Evolutionary conservation across 2,888 invertebrate genomes (phyloP).

Genomic region (Conistra vaccinii): DNA sequence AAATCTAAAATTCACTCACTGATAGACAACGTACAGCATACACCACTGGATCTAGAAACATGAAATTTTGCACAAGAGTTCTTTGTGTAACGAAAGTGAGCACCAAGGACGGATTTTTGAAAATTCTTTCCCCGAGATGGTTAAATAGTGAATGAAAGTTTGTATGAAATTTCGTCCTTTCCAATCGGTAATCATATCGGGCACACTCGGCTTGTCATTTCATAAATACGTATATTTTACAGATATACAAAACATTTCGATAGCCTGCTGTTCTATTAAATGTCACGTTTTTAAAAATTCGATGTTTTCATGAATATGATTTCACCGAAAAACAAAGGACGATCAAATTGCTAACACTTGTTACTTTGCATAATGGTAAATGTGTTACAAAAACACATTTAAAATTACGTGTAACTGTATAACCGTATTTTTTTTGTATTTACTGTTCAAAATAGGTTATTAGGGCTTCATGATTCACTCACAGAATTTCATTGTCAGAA

Average conservation of each 20-base stretch:
- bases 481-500: constrained; percentile 12
- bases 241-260: neutral
- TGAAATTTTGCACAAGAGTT: too few relatives aligned
- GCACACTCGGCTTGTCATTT: too few relatives aligned
- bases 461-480: constrained; percentile 21
- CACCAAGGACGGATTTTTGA: too few relatives aligned
- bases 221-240: neutral
- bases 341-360: neutral
- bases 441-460: constrained; percentile 14
- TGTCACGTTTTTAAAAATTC: too few relatives aligned
- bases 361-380: constrained; percentile 23
- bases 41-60: too few relatives aligned
- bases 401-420: neutral
- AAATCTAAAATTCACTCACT: too few relatives aligned
- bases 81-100: too few relatives aligned
- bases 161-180: too few relatives aligned
- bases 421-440: constrained; percentile 26
- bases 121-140: too few relatives aligned
- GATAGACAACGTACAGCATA: too few relatives aligned
- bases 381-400: constrained; percentile 12
- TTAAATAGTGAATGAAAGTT: too few relatives aligned
- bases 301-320: neutral
- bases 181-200: too few relatives aligned
- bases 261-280: neutral
- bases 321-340: constrained; percentile 4